Conservation (phyloP, 2,113 vertebrate genomes). For the Notiomystis cincta region DNA sequence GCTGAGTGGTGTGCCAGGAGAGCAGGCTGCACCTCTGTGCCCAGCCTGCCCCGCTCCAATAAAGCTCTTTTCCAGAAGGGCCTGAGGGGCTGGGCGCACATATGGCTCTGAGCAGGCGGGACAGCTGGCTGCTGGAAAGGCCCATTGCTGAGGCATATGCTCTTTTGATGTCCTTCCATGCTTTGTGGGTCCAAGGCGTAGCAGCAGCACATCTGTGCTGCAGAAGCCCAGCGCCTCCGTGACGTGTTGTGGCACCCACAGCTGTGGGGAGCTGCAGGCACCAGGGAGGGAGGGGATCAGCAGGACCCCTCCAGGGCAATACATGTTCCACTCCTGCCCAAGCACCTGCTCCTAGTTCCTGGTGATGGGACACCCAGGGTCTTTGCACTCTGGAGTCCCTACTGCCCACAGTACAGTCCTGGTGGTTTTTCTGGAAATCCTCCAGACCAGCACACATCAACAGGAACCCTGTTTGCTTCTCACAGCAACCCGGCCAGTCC, state of each 20-base stretch:
- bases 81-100: not conserved
- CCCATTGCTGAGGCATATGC: not conserved
- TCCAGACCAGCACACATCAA: not conserved
- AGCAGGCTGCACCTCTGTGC: not conserved
- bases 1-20: accelerated
- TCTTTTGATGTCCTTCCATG: constrained; percentile 21
- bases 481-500: accelerated
- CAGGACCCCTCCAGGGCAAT: not conserved
- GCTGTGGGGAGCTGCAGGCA: not conserved
- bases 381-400: not conserved
- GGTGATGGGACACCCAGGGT: accelerated
- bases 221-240: not conserved
- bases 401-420: accelerated
- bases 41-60: not conserved
- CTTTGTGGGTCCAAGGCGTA: not conserved
- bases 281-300: not conserved
- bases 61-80: not conserved
- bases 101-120: not conserved
- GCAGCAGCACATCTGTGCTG: not conserved
- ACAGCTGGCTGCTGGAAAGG: constrained; percentile 1
- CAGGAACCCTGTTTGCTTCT: not conserved
- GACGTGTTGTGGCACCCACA: not conserved
- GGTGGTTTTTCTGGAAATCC: not conserved
- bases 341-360: accelerated
- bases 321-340: accelerated